Evolutionary conservation across 2,797 vertebrate genomes (phyloP).

Genomic region (Girardinus metallicus): DNA sequence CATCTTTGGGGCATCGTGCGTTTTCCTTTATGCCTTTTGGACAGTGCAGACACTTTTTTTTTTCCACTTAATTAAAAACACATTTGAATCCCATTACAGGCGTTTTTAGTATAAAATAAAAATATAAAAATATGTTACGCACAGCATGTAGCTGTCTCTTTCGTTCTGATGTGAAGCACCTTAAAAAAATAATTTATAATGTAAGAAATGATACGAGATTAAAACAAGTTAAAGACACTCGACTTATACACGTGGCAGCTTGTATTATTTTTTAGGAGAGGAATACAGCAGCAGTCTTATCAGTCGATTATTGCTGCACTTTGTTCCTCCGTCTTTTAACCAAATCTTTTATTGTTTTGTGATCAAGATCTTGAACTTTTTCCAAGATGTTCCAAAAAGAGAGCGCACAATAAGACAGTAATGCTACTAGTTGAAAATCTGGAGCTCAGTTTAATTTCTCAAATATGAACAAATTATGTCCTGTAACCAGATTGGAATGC

Average conservation of each 20-base stretch:
- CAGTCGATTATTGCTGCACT: not conserved
- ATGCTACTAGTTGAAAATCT: not conserved
- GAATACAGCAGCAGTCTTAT: not conserved
- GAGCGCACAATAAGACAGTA: not conserved
- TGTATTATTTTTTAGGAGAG: not conserved
- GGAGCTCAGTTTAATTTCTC: not conserved
- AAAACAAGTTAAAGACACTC: constrained; percentile 7
- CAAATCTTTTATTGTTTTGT: not conserved
- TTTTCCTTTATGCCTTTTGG: constrained; percentile 37
- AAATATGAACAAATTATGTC: not conserved
- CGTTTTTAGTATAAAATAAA: constrained; percentile 23
- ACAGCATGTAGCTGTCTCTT: constrained; percentile 63
- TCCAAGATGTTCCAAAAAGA: not conserved
- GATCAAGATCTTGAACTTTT: not conserved
- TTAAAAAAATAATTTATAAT: constrained; percentile 16
- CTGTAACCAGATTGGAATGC: not conserved
- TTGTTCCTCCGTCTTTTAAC: not conserved
- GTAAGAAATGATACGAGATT: not conserved
- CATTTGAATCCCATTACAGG: not conserved
- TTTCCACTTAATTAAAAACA: constrained; percentile 29
- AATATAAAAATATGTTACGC: constrained; percentile 24
- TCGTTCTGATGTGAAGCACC: constrained; percentile 33
- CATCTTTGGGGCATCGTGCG: constrained; percentile 23
- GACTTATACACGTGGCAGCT: not conserved
- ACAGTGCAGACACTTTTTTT: constrained; percentile 20